A percentile compares a stretch with the other conserved stretches of the same genome.
phyloP scores from a whole-genome alignment of 2,113 vertebrate species.

The Brachypodius melanocephalos region DNA sequence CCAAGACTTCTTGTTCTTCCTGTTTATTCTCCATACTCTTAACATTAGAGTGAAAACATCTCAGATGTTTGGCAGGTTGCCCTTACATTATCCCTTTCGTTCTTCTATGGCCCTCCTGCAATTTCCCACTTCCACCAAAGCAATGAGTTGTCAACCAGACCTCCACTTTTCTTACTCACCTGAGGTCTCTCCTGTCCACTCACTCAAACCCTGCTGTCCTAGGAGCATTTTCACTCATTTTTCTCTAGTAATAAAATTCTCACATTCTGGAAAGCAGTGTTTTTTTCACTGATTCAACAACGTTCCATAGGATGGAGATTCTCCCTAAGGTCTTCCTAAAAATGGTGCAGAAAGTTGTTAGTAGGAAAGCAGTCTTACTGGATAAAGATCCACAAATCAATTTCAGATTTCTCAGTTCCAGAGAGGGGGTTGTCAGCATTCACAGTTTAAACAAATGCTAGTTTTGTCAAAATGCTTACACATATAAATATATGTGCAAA shows the following conservation, averaged over 20 bases:
- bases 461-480: background rate
- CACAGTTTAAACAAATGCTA: fast-evolving
- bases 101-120: constrained; percentile 7
- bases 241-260: background rate
- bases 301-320: background rate
- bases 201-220: background rate
- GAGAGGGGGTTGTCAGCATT: background rate
- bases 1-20: constrained; percentile 51
- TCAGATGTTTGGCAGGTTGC: constrained; percentile 66
- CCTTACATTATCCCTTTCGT: constrained; percentile 28
- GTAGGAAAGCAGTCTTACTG: background rate
- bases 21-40: constrained; percentile 61
- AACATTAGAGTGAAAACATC: constrained; percentile 36
- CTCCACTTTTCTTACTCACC: constrained; percentile 19
- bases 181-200: background rate
- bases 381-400: background rate
- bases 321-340: background rate
- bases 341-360: background rate
- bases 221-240: background rate
- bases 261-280: background rate
- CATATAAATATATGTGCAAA: too few relatives aligned
- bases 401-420: background rate
- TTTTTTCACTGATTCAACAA: background rate
- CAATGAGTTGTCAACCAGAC: constrained; percentile 6
- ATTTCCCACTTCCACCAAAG: constrained; percentile 19